Conservation (phyloP, 1,140 invertebrate genomes). For the Frieseomelitta varia region DNA sequence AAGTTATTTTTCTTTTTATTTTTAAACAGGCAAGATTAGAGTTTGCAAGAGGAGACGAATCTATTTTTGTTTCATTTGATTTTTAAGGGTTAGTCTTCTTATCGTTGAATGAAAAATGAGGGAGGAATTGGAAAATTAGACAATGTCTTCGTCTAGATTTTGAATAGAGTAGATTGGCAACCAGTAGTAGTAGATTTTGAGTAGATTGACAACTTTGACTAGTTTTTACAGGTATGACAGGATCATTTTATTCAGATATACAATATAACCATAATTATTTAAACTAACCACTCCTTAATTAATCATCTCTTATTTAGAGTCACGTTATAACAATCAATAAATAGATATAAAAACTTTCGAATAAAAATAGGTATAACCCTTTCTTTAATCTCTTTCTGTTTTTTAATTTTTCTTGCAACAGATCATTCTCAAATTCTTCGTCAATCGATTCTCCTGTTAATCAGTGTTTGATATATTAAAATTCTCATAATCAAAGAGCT, state of each 20-base stretch:
- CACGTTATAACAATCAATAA: too few relatives aligned
- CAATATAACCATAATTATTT: fast-evolving
- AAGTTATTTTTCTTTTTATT: not conserved
- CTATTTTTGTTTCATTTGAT: not conserved
- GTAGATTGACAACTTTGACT: too few relatives aligned
- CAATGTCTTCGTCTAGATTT: too few relatives aligned
- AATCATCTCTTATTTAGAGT: too few relatives aligned
- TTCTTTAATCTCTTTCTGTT: too few relatives aligned
- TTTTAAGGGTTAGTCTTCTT: not conserved
- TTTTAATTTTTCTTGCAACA: too few relatives aligned
- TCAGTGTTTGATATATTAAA: fast-evolving
- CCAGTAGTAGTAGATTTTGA: too few relatives aligned
- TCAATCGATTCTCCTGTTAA: fast-evolving
- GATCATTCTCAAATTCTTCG: not conserved
- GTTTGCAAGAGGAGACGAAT: not conserved
- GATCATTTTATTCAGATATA: not conserved
- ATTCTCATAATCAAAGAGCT: fast-evolving
- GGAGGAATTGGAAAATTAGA: not conserved
- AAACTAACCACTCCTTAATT: not conserved
- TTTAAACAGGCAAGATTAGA: not conserved
- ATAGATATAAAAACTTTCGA: not conserved
- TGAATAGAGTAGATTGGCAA: not conserved
- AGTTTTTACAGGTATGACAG: fast-evolving
- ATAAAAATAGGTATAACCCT: too few relatives aligned
- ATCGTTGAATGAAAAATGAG: too few relatives aligned